Evolutionary conservation across 2,113 vertebrate genomes (phyloP).

Genomic region (Enhydra lutris): DNA sequence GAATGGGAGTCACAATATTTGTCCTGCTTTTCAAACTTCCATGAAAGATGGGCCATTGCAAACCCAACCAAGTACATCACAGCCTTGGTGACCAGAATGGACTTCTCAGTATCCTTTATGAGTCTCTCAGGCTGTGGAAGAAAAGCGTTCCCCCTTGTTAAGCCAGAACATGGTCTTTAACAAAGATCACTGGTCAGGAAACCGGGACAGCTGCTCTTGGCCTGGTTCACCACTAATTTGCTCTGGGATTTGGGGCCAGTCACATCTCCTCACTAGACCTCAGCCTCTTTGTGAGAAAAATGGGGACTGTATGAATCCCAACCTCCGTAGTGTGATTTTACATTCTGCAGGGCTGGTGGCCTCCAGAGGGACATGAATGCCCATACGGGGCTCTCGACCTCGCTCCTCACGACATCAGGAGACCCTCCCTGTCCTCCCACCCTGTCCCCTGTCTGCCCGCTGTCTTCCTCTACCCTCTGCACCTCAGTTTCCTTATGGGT

Average conservation of each 20-base stretch:
- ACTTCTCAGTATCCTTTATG: background rate
- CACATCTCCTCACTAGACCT: background rate
- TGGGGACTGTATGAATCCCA: background rate
- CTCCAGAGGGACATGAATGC: background rate
- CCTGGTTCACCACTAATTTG: slow-evolving; percentile 36
- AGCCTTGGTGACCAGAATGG: background rate
- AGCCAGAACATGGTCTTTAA: background rate
- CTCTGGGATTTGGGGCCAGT: slow-evolving; percentile 35
- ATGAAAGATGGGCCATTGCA: background rate
- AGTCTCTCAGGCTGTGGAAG: background rate
- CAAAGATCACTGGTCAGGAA: background rate
- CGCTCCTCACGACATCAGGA: background rate
- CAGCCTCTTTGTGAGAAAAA: slow-evolving; percentile 9
- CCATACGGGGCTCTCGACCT: background rate
- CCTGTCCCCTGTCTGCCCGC: rapidly evolving
- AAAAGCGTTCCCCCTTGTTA: background rate
- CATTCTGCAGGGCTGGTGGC: background rate
- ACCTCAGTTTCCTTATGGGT: background rate
- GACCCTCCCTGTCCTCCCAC: background rate
- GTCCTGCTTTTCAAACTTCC: background rate
- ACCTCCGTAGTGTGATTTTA: background rate
- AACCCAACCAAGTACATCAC: background rate
- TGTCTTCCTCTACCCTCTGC: background rate
- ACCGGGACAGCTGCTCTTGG: slow-evolving; percentile 7
- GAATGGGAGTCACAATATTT: background rate